Base-by-base conservation (phyloP, 2,113 vertebrate species). In the Corapipo altera region DNA sequence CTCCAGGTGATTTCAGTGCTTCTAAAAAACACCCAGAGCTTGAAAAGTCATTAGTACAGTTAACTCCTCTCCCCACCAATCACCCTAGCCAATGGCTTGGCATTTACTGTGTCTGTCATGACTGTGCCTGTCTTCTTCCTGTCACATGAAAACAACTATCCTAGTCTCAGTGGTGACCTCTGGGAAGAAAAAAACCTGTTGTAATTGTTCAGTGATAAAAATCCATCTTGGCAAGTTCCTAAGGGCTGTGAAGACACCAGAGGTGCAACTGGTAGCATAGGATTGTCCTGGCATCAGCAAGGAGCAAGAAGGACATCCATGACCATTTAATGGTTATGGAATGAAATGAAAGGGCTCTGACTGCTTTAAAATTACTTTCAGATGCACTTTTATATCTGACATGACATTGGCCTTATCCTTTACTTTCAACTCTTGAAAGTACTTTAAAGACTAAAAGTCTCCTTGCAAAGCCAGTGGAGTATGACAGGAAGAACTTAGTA, bases 41-140 rank as follows among this genome's bases (percentile, higher is more conserved):
- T 33, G 54, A 13, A 65, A 27, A 64, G 24, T 57, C 15, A 27
- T 39, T 58, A 43, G 20, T 15, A 48, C 11, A 41, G 4, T 8
- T 4, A 19, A 4, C 3, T 59, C 21, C 23, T n/a, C 27, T n/a
- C 27, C 27, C 33, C 15, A n/a, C 1, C 23, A 77, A 33, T 17
- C 0, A 2, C 8, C 35, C 23, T 30, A 39, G 20, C 12, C 2
- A 0, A 28, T n/a, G 33, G 32, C 11, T 43, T 57, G 10, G 12
- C 41, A 41, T 4, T 43, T 32, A 11, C 5, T 54, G 10, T 30
- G 6, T 55, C 61, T 32, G 37, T 26, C 10, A 2, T 48, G 5
- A 23, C 15, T 15, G 23, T 32, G 32, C 18, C 23, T 3, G 4
- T 32, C 22, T 57, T 15, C 72, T 89, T 61, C 33, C 41, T 49